Base-by-base conservation (phyloP, 35 echinoderm and acorn worm species). In the Heliocidaris tuberculata region DNA sequence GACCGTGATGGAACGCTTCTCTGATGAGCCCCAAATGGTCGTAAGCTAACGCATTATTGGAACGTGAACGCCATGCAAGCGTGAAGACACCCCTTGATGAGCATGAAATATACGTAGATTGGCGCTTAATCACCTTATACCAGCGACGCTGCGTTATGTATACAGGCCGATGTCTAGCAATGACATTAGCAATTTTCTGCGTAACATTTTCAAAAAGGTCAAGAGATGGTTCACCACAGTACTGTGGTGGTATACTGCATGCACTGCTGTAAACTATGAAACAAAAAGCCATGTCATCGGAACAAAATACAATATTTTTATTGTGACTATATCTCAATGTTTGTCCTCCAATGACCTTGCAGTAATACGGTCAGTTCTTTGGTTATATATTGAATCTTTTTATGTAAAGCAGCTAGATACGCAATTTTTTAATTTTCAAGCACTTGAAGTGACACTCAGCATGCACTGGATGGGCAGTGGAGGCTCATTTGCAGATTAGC, bases 1-100 rank as follows among this genome's bases (percentile, higher is more conserved):
- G 27, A 78, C 65, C 65, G 65, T 78, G 65, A 78, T 78, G 65
- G 65, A 78, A 78, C 65, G 65, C 65, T 78, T 78, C 65, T n/a
- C 65, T 78, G 65, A 78, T 78, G 65, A 78, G 65, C 65, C 65
- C 21, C 65, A 78, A 78, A 78, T n/a, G 65, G 65, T 78, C 17
- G 17, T 78, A 78, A 78, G 65, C 65, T n/a, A 78, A 78, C 65
- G 65, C 65, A 78, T 78, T 21, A 78, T 78, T 78, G 65, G 65
- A 78, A 78, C 65, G 65, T 21, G 65, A 78, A n/a, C 65, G 65
- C 65, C 65, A 78, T 8, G 65, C 65, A 78, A 78, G 21, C 65
- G 65, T 78, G 65, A 78, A 19, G 65, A 78, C 17, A n/a, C 65
- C 27, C 65, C 65, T 27, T 78, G 65, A 78, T n/a, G 65, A 78